These are phyloP conservation scores for Lypha dubia DNA, from an alignment of 2,888 invertebrate genomes.

Conservation along the genomic window DNA sequence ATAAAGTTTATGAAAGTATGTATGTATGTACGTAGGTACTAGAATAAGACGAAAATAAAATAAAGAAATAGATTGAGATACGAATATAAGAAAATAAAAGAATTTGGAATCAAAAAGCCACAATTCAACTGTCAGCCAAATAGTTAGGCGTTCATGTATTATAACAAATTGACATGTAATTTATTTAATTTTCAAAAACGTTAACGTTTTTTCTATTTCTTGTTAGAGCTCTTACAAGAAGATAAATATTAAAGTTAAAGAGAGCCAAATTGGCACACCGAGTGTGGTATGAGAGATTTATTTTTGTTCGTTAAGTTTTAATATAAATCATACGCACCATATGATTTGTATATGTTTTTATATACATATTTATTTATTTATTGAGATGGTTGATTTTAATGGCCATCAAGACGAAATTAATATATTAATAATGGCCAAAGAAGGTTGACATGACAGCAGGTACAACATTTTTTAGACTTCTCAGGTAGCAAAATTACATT, in stretches of 20 bases:
- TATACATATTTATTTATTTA: too few species aligned
- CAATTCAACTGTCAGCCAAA: constrained; percentile 34
- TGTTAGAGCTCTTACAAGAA: not conserved
- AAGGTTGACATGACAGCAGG: too few species aligned
- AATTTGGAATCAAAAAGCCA: constrained; percentile 1
- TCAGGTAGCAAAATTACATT: too few species aligned
- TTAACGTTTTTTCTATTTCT: not conserved
- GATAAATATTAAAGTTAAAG: not conserved
- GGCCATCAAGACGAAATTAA: too few species aligned
- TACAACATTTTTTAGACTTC: too few species aligned
- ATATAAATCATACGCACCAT: too few species aligned
- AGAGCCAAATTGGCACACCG: too few species aligned
- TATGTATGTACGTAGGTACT: not conserved
- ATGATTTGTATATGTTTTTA: too few species aligned
- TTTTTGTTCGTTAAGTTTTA: too few species aligned
- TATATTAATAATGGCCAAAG: too few species aligned
- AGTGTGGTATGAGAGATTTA: too few species aligned
- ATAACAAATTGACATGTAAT: constrained; percentile 67
- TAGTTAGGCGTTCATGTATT: constrained; percentile 28
- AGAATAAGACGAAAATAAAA: not conserved
- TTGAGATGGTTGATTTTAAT: too few species aligned
- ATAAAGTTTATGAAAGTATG: not conserved
- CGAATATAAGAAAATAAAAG: not conserved
- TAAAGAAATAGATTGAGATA: not conserved
- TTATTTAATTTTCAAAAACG: constrained; percentile 59